Conservation (phyloP, 1,140 invertebrate species). For the Tetraneura akinire region DNA sequence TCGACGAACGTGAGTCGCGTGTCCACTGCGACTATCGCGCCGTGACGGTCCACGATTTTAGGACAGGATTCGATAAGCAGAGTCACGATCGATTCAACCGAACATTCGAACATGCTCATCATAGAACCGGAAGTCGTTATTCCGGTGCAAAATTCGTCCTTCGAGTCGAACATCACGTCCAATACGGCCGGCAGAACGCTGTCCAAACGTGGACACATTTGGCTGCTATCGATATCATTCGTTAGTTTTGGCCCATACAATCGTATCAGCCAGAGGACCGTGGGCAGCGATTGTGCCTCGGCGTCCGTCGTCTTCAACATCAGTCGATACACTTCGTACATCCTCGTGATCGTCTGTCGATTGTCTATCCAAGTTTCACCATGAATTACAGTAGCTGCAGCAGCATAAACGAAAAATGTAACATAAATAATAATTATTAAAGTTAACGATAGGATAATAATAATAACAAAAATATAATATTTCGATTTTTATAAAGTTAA, state of each 20-base stretch:
- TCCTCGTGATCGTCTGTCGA: neutral
- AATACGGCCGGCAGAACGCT: neutral
- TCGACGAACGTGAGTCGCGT: constrained; percentile 21
- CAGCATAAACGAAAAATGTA: neutral
- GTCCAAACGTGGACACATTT: neutral
- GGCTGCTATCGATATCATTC: neutral
- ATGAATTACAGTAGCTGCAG: neutral
- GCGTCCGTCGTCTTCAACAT: neutral
- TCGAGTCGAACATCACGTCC: neutral
- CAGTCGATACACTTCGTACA: constrained; percentile 7
- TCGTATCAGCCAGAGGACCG: neutral
- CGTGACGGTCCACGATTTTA: neutral
- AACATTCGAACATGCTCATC: neutral
- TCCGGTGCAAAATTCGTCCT: neutral
- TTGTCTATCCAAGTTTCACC: neutral
- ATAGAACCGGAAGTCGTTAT: neutral
- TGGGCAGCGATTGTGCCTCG: neutral
- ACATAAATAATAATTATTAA: too few species aligned
- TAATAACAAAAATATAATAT: too few species aligned
- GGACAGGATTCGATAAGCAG: constrained; percentile 3
- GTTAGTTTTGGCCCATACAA: neutral
- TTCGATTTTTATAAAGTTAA: too few species aligned
- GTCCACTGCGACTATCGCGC: neutral
- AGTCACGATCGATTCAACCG: neutral
- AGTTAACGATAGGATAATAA: too few species aligned